A percentile compares a stretch with the other conserved stretches of the same genome.
phyloP scores from a whole-genome alignment of 2,113 vertebrate species.

The Anguilla japonica region DNA sequence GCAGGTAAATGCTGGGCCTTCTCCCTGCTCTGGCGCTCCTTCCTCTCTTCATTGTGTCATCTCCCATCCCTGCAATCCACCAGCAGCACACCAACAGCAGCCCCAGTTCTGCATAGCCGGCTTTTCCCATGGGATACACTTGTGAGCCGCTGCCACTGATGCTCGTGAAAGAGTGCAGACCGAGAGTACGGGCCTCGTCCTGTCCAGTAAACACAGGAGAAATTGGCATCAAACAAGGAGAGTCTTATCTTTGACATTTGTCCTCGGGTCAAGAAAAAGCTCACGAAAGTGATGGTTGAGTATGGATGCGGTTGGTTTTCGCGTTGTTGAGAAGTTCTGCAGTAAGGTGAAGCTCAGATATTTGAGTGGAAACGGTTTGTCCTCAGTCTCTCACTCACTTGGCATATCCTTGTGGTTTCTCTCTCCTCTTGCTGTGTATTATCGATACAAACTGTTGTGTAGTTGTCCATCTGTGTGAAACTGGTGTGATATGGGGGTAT shows the following conservation, averaged over 20 bases:
- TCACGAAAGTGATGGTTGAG: neutral
- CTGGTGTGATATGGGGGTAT: neutral
- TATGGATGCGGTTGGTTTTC: neutral
- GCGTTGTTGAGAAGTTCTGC: neutral
- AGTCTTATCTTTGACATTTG: neutral
- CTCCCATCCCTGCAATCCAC: neutral
- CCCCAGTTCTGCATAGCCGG: neutral
- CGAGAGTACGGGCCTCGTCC: neutral
- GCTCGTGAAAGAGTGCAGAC: neutral
- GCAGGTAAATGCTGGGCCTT: neutral
- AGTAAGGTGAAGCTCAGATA: neutral
- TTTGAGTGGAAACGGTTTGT: neutral
- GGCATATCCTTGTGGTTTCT: neutral
- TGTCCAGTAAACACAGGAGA: neutral
- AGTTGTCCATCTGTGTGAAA: neutral
- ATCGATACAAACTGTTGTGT: neutral
- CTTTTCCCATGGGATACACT: neutral
- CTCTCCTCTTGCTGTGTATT: neutral
- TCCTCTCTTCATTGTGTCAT: neutral
- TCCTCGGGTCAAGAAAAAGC: neutral
- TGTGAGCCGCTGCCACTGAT: neutral
- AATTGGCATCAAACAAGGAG: neutral
- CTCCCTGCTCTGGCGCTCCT: neutral
- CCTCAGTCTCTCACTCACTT: neutral
- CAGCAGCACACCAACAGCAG: neutral